A percentile compares a stretch with the other conserved stretches of the same genome.
These are phyloP conservation scores for Potamarius usumacintae DNA, from an alignment of 2,113 vertebrate species.

Conservation along the genomic window DNA sequence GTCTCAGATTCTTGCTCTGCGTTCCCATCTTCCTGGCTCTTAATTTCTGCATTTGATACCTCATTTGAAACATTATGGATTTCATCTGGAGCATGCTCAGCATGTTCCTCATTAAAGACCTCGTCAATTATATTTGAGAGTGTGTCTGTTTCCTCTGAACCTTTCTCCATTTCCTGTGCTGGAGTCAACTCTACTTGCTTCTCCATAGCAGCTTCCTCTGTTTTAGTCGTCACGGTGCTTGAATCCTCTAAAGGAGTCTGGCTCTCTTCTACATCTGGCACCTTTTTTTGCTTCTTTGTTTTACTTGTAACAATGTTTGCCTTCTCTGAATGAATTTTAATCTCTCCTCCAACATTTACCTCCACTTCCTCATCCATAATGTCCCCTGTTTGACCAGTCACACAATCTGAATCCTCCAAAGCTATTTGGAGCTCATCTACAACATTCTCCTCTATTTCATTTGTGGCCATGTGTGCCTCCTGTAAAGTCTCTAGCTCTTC, in stretches of 20 bases:
- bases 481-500: neutral
- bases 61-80: neutral
- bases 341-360: neutral
- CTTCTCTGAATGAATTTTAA: slow-evolving; percentile 3
- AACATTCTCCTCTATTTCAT: neutral
- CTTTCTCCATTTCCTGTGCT: neutral
- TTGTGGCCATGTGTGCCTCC: neutral
- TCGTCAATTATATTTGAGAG: neutral
- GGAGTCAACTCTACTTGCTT: neutral
- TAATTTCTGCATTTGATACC: neutral
- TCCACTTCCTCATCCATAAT: neutral
- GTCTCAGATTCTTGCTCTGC: slow-evolving; percentile 1
- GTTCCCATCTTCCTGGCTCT: neutral
- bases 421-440: neutral
- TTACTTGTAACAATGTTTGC: neutral
- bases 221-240: neutral
- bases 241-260: neutral
- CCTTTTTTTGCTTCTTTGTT: slow-evolving; percentile 16
- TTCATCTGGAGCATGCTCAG: neutral
- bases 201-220: neutral
- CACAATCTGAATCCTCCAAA: neutral
- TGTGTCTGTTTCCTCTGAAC: neutral
- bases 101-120: slow-evolving; percentile 4
- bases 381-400: neutral
- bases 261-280: neutral